These are phyloP conservation scores for Pseudopipra pipra DNA, from an alignment of 2,113 vertebrate genomes.

Conservation along the genomic window DNA sequence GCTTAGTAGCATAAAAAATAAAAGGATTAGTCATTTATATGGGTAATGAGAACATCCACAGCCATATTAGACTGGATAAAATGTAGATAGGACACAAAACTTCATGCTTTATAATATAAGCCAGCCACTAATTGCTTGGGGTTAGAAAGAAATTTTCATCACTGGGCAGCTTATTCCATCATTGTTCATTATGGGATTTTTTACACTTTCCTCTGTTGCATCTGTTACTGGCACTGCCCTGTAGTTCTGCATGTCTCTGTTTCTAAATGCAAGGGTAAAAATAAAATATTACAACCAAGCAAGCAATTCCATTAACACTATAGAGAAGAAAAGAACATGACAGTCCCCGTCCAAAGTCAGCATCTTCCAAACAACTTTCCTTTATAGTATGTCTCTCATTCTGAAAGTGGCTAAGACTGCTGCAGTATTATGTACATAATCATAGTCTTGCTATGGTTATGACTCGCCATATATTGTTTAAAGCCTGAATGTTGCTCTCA, in stretches of 20 bases:
- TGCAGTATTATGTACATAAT: background rate
- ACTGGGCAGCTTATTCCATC: background rate
- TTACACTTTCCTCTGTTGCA: background rate
- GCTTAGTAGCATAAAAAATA: background rate
- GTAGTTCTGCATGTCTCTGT: background rate
- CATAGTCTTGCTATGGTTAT: constrained; percentile 16
- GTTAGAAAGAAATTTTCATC: constrained; percentile 38
- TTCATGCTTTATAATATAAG: constrained; percentile 3
- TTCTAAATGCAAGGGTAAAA: background rate
- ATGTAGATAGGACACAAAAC: constrained; percentile 18
- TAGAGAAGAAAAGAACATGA: background rate
- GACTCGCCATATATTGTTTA: constrained; percentile 17
- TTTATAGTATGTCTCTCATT: constrained; percentile 14
- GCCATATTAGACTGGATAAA: constrained; percentile 9
- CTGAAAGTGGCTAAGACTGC: background rate
- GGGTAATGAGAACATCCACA: constrained; percentile 22
- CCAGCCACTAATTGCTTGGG: constrained; percentile 19
- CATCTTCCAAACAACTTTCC: constrained; percentile 15
- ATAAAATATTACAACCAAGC: background rate
- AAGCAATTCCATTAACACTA: background rate
- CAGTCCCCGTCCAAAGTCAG: background rate
- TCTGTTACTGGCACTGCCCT: background rate
- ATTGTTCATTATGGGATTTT: constrained; percentile 14
- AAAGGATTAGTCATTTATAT: background rate
- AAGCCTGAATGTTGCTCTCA: constrained; percentile 17